These are phyloP conservation scores for Aythya baeri DNA, from an alignment of 2,113 vertebrate genomes.

Conservation along the genomic window DNA sequence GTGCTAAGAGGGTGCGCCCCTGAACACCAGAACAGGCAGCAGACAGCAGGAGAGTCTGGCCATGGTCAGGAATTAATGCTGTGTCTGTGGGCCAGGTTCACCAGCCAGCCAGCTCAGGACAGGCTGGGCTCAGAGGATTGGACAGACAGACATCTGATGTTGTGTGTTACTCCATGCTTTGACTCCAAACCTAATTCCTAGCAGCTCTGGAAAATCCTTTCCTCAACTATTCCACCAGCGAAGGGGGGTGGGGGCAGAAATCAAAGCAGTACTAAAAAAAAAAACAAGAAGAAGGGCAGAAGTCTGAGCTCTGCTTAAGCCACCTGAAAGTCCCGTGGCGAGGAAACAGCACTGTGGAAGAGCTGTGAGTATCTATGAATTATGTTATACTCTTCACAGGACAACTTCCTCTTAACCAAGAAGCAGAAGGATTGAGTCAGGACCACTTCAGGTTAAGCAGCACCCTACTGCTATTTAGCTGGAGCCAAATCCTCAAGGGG, in stretches of 20 bases:
- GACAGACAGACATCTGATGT: background rate
- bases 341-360: background rate
- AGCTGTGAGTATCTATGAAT: background rate
- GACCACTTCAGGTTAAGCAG: background rate
- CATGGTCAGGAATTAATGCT: background rate
- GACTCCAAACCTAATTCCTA: background rate
- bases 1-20: background rate
- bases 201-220: background rate
- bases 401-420: background rate
- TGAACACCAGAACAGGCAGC: background rate
- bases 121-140: background rate
- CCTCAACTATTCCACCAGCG: background rate
- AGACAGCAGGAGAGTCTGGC: background rate
- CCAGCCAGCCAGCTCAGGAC: background rate
- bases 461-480: background rate
- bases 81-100: background rate
- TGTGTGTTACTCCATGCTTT: background rate
- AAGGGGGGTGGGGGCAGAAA: rapidly evolving
- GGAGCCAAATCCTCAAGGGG: background rate
- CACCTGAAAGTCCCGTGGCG: background rate
- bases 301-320: background rate
- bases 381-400: background rate
- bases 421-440: background rate
- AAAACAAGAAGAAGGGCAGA: background rate
- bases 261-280: background rate